phyloP scores from a whole-genome alignment of 2,113 vertebrate genomes.

The Paramormyrops kingsleyae region DNA sequence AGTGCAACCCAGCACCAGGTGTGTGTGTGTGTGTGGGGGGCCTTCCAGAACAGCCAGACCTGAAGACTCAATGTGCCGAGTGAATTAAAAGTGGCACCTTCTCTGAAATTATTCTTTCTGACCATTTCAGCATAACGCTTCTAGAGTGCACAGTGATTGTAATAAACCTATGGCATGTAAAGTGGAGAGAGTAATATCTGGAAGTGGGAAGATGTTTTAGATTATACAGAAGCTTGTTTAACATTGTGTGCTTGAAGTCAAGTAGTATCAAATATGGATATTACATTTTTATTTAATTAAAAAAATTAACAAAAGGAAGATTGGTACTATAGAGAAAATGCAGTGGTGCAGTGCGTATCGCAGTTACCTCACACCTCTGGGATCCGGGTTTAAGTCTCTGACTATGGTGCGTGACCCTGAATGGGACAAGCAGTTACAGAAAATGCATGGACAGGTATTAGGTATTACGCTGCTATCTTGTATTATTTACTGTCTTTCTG shows the following conservation, averaged over 20 bases:
- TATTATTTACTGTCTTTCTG: not conserved
- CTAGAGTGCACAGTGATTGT: not conserved
- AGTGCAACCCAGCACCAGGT: constrained; percentile 87
- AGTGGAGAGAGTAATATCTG: not conserved
- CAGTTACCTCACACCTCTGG: not conserved
- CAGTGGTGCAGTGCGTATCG: not conserved
- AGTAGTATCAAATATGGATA: not conserved
- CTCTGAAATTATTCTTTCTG: not conserved
- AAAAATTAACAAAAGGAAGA: not conserved
- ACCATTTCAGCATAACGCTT: not conserved
- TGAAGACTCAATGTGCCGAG: not conserved
- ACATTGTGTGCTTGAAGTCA: not conserved
- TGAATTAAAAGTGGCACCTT: not conserved
- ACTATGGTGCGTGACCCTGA: not conserved
- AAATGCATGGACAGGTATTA: not conserved
- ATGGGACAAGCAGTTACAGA: not conserved
- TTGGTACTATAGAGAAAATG: not conserved
- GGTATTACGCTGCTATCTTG: not conserved
- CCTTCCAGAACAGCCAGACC: not conserved
- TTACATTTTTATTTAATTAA: not conserved
- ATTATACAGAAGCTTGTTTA: not conserved
- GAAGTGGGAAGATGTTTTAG: not conserved
- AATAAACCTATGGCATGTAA: not conserved
- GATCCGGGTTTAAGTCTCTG: not conserved
- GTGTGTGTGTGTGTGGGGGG: too few relatives aligned